Evolutionary conservation across 1,140 invertebrate species (phyloP), one percentile per base, ranked within the genome.

Genomic region (Epicauta chinensis): DNA sequence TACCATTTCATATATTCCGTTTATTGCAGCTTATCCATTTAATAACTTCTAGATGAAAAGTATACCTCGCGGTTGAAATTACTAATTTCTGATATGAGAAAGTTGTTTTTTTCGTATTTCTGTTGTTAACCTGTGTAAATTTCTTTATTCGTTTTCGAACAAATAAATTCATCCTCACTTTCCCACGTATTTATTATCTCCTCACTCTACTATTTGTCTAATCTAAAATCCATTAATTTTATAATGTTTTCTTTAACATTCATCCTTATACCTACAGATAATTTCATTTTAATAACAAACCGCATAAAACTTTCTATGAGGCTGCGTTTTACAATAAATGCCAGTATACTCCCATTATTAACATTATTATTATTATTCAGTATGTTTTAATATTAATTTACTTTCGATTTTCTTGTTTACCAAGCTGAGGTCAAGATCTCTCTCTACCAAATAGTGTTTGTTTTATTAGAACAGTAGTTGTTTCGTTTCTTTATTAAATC

Each of bases 191-290:
- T 5, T 23, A n/a, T 23, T 23, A 23, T 23, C 23, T n/a, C 23
- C 4, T 23, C 23, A 23, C 23, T 23, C 1, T 23, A 7, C 23
- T 23, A 23, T 23, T 23, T 23, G 23, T 23, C 23, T 23, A 50
- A 56, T 56, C 54, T 56, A 56, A 56, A 56, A 56, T 45, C 44
- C 54, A 52, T 56, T 56, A 56, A 56, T 55, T 48, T 55, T 43
- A 39, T 35, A 42, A 50, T 56, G 43, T 56, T 56, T 51, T 56
- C 51, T 56, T 56, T 56, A 56, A 56, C 23, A 23, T 23, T 56
- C 51, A 56, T 51, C 44, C 54, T 49, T 23, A 23, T 23, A 23
- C 23, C 23, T 23, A 23, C 23, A 23, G 45, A 56, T 56, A 56
- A 56, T 51, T 51, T 52, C 48, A 51, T 56, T 56, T 56, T 56